Conservation (phyloP, 1,140 invertebrate genomes). For the Cotesia glomerata region DNA sequence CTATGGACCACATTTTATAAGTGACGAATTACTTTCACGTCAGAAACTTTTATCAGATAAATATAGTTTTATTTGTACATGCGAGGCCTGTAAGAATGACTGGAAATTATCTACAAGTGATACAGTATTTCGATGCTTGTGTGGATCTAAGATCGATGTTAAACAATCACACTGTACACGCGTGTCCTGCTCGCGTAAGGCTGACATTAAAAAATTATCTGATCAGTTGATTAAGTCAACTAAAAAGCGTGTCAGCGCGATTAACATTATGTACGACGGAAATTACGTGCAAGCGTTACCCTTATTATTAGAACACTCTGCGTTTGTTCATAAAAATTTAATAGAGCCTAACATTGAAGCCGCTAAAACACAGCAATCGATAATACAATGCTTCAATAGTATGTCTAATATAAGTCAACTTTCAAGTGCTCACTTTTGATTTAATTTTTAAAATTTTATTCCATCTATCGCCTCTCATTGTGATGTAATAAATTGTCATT, state of each 20-base stretch:
- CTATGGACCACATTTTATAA: conserved; percentile 68
- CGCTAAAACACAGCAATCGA: conserved; percentile 59
- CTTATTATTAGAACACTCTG: conserved; percentile 49
- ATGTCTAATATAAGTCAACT: conserved; percentile 35
- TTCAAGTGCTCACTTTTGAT: not conserved
- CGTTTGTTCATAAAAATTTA: conserved; percentile 48
- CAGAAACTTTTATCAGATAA: conserved; percentile 60
- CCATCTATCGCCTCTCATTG: too few species aligned
- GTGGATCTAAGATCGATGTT: conserved; percentile 14
- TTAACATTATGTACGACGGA: conserved; percentile 53
- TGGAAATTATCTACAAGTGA: conserved; percentile 56
- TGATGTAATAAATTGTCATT: too few species aligned
- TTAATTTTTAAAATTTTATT: not conserved
- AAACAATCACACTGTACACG: conserved; percentile 24
- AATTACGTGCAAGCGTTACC: conserved; percentile 50
- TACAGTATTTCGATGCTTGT: conserved; percentile 42
- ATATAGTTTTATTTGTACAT: conserved; percentile 68
- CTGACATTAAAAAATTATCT: conserved; percentile 41
- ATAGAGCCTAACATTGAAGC: conserved; percentile 50
- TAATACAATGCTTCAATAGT: conserved; percentile 59
- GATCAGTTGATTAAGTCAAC: conserved; percentile 45
- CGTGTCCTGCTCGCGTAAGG: conserved; percentile 37
- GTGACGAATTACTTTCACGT: conserved; percentile 52
- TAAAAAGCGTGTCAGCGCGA: conserved; percentile 45
- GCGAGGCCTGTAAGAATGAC: conserved; percentile 63